Percentiles rank a stretch among this genome's conserved stretches.
phyloP scores from a whole-genome alignment of 2,888 invertebrate genomes.

The Tetragonisca angustula region DNA sequence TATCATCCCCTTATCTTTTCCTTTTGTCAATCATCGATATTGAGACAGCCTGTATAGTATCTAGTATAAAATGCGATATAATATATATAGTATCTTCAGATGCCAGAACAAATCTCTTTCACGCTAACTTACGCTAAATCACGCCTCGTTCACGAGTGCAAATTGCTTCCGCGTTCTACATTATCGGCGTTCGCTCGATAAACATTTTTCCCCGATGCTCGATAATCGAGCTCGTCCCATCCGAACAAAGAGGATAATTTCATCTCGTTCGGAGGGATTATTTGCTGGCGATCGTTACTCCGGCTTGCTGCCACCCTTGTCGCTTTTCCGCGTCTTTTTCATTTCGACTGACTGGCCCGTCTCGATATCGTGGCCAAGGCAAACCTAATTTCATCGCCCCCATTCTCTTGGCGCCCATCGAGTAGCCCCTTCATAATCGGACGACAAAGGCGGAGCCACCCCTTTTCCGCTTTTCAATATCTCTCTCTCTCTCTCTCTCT shows the following conservation, averaged over 20 bases:
- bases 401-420: constrained; percentile 62
- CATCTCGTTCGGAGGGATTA: constrained; percentile 56
- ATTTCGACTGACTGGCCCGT: constrained; percentile 58
- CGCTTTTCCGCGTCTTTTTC: constrained; percentile 40
- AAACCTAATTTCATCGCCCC: constrained; percentile 74
- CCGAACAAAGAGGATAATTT: constrained; percentile 49
- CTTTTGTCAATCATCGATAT: no score
- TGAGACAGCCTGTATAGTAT: no score
- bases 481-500: background rate
- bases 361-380: constrained; percentile 73
- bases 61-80: no score
- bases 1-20: no score
- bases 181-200: background rate
- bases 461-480: constrained; percentile 35
- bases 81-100: background rate
- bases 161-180: constrained; percentile 8
- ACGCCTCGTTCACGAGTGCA: background rate
- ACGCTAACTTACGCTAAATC: background rate
- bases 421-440: constrained; percentile 74
- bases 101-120: background rate
- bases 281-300: constrained; percentile 51
- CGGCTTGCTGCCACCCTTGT: constrained; percentile 21
- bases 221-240: constrained; percentile 20
- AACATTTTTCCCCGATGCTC: constrained; percentile 15
- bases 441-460: constrained; percentile 72